Conservation (phyloP, 2,888 invertebrate species). For the Netelia inedita region DNA sequence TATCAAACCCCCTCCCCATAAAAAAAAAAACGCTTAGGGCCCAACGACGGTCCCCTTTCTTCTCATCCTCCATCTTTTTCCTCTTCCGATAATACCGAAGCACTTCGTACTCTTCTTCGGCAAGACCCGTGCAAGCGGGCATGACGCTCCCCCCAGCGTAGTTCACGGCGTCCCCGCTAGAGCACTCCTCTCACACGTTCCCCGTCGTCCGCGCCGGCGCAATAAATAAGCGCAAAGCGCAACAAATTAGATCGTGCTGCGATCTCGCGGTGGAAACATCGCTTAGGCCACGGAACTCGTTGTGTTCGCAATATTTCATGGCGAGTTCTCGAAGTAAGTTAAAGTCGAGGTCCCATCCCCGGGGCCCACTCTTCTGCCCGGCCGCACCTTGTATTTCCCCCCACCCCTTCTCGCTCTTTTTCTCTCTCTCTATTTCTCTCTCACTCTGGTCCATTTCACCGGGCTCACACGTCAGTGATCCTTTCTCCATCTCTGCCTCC, state of each 20-base stretch:
- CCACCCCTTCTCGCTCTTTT: constrained; percentile 57
- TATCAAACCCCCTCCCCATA: not conserved
- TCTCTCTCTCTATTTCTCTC: constrained; percentile 54
- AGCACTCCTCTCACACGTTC: constrained; percentile 26
- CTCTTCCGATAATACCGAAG: not conserved
- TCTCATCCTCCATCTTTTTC: not conserved
- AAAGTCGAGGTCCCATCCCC: constrained; percentile 70
- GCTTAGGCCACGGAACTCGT: constrained; percentile 72
- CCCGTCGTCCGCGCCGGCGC: constrained; percentile 59
- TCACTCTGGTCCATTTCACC: constrained; percentile 55
- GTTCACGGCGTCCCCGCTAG: constrained; percentile 40
- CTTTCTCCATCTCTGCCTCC: constrained; percentile 60
- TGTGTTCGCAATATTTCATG: constrained; percentile 81
- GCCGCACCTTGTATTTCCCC: constrained; percentile 74
- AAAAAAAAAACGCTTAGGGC: not conserved
- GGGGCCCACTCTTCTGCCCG: constrained; percentile 70
- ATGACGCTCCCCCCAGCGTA: too few relatives aligned
- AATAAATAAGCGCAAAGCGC: constrained; percentile 79
- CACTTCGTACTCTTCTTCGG: constrained; percentile 44
- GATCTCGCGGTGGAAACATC: constrained; percentile 78
- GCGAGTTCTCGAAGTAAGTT: constrained; percentile 76
- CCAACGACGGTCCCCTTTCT: not conserved
- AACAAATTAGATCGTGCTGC: constrained; percentile 80
- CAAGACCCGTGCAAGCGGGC: not conserved
- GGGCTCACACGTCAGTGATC: constrained; percentile 32